Evolutionary conservation across 1,140 invertebrate species (phyloP), one percentile per base, ranked within the genome.

Genomic region (Lordiphosa clarofinis): DNA sequence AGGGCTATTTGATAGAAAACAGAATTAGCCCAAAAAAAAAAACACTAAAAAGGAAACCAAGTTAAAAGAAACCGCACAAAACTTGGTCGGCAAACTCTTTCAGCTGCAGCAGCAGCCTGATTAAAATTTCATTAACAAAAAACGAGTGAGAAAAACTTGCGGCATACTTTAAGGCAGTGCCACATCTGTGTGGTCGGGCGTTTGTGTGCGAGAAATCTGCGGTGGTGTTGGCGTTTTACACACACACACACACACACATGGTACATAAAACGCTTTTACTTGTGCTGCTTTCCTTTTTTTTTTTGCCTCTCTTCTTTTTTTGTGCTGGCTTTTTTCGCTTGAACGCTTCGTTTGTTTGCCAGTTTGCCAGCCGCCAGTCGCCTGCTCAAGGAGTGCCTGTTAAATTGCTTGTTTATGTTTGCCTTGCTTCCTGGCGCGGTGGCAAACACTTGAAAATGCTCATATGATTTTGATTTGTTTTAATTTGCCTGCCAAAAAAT

Each of bases 51-150:
- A 35, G 1, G 12, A 49, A 44, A 43, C 11, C 28, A 31, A 46
- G 42, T 66, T 39, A 42, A 52, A 52, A 75, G 49, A 56, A 75
- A 67, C 28, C 59, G 59, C 64, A 53, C 49, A 57, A 69, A 69
- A 68, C 64, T 69, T 68, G 48, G 28, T 60, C 11, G 56, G 65
- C 56, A 69, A 76, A 76, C 73, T 67, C 64, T 52, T 74, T 53
- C 12, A 35, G 38, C 71, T 60, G 59, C 61, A 42, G 39, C 54
- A 52, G 58, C 54, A 46, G 67, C 82, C 73, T 86, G 81, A 86
- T 87, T 87, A 86, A 86, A 87, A 86, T 86, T 86, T 87, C 81
- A 86, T 86, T 84, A 86, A 84, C 78, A 76, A 65, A 82, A 74
- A 84, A 63, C 55, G 55, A 56, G 55, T 31, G 63, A 48, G 55